These are phyloP conservation scores for Platynereis dumerilii DNA, from an alignment of 2,888 invertebrate genomes.

Conservation along the genomic window DNA sequence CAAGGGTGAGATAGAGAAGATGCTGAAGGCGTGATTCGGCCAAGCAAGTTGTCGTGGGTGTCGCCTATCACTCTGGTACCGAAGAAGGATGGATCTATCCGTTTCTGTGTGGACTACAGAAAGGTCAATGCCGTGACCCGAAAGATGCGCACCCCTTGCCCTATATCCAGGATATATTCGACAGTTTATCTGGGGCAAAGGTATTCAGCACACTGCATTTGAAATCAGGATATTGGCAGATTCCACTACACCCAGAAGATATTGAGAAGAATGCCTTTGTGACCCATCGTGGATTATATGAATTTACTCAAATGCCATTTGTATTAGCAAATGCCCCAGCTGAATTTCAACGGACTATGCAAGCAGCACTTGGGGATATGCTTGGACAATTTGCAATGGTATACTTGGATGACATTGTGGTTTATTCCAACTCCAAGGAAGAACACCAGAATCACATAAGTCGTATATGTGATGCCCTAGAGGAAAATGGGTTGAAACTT, in stretches of 20 bases:
- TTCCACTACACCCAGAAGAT: conserved; percentile 24
- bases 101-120: conserved; percentile 23
- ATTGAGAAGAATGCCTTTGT: conserved; percentile 32
- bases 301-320: conserved; percentile 29
- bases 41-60: conserved; percentile 13
- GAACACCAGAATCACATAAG: conserved; percentile 16
- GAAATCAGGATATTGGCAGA: conserved; percentile 38
- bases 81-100: conserved; percentile 17
- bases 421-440: neutral
- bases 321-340: conserved; percentile 25
- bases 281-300: conserved; percentile 32
- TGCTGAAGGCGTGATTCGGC: conserved; percentile 21
- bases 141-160: conserved; percentile 23
- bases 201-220: conserved; percentile 37
- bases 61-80: conserved; percentile 23
- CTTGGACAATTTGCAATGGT: conserved; percentile 13
- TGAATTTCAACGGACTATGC: conserved; percentile 30
- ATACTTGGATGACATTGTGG: conserved; percentile 25
- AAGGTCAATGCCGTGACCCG: conserved; percentile 14
- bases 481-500: neutral
- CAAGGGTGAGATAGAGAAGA: conserved; percentile 10
- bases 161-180: conserved; percentile 31
- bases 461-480: conserved; percentile 2
- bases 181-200: conserved; percentile 21
- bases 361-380: neutral